A percentile compares a stretch with the other conserved stretches of the same genome.
phyloP scores from a whole-genome alignment of 2,797 vertebrate species.

The Brotula barbata region DNA sequence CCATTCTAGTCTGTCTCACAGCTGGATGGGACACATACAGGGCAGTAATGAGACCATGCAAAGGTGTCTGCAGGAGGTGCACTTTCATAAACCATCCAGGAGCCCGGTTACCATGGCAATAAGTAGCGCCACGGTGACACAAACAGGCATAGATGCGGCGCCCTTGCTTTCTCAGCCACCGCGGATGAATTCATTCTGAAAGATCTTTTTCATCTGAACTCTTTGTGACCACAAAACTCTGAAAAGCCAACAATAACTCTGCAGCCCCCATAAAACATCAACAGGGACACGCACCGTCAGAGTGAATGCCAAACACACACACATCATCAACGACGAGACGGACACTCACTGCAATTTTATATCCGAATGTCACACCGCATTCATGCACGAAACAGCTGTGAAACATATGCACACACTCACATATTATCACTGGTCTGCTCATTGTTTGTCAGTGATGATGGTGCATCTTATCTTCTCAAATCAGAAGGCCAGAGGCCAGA shows the following conservation, averaged over 20 bases:
- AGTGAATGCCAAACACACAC: background rate
- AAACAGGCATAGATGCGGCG: constrained; percentile 23
- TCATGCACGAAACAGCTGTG: too few relatives aligned
- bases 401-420: constrained; percentile 2
- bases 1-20: constrained; percentile 36
- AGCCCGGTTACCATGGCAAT: constrained; percentile 81
- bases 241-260: background rate
- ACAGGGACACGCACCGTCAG: background rate
- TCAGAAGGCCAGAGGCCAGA: constrained; percentile 2
- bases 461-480: constrained; percentile 7
- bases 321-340: background rate
- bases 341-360: too few relatives aligned
- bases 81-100: constrained; percentile 73
- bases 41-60: constrained; percentile 77
- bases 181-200: constrained; percentile 42
- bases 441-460: background rate
- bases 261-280: background rate
- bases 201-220: constrained; percentile 27
- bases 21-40: constrained; percentile 71
- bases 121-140: constrained; percentile 53
- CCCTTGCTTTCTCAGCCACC: constrained; percentile 36
- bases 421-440: background rate
- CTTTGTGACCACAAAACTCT: constrained; percentile 20
- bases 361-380: too few relatives aligned
- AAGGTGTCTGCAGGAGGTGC: constrained; percentile 72